Conservation (phyloP, 2,113 vertebrate genomes). For the Gorsachius goisagi region DNA sequence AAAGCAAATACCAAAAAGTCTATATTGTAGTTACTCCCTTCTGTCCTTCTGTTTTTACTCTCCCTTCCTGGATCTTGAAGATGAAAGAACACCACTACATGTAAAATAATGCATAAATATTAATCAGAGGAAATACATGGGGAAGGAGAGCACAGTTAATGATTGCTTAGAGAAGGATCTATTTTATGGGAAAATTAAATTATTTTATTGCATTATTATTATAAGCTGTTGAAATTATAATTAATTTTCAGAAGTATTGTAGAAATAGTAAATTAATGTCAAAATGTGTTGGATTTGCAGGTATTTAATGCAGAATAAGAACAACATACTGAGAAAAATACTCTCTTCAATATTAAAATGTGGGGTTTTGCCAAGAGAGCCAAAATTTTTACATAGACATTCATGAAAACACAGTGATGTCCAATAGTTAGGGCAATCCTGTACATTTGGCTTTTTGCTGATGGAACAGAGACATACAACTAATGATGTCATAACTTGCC, state of each 20-base stretch:
- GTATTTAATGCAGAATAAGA: slow-evolving; percentile 25
- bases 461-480: neutral
- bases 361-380: neutral
- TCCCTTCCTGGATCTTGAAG: neutral
- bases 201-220: slow-evolving; percentile 14
- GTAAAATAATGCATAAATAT: slow-evolving; percentile 37
- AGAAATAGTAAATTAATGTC: slow-evolving; percentile 27
- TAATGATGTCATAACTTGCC: neutral
- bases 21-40: neutral
- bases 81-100: neutral
- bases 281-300: slow-evolving; percentile 40
- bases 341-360: neutral
- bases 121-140: neutral
- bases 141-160: neutral
- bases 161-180: neutral
- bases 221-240: slow-evolving; percentile 29
- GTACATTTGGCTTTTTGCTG: neutral
- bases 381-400: neutral
- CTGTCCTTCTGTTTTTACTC: neutral
- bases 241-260: slow-evolving; percentile 43
- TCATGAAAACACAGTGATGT: neutral
- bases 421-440: neutral
- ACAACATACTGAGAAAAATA: neutral
- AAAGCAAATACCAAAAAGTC: neutral
- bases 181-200: slow-evolving; percentile 27